These are phyloP conservation scores for Lepas anatifera DNA, from an alignment of 2,888 invertebrate species.

Conservation along the genomic window DNA sequence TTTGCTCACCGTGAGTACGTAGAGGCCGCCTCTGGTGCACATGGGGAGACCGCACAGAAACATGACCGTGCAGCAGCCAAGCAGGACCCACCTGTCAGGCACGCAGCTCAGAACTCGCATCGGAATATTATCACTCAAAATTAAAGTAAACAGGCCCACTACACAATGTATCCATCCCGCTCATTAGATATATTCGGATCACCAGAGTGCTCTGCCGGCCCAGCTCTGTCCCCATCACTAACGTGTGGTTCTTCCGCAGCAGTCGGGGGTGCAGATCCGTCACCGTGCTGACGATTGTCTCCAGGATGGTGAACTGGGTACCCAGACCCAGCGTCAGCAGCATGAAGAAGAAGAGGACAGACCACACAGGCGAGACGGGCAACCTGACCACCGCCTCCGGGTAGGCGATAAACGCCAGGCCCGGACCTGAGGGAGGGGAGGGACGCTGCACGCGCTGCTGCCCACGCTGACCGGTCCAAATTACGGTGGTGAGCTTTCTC, in stretches of 20 bases:
- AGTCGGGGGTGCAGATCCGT: slow-evolving; percentile 38
- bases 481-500: too few species aligned
- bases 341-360: slow-evolving; percentile 68
- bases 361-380: slow-evolving; percentile 68
- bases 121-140: too few species aligned
- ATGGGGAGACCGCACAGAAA: slow-evolving; percentile 59
- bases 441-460: too few species aligned
- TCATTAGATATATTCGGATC: too few species aligned
- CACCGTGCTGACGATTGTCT: slow-evolving; percentile 42
- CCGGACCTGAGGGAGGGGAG: too few species aligned
- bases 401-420: slow-evolving; percentile 72
- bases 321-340: slow-evolving; percentile 58
- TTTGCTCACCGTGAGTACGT: slow-evolving; percentile 56
- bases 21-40: slow-evolving; percentile 62
- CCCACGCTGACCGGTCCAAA: too few species aligned
- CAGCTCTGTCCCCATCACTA: too few species aligned
- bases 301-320: slow-evolving; percentile 44
- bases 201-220: too few species aligned
- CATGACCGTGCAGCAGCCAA: slow-evolving; percentile 46
- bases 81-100: slow-evolving; percentile 22
- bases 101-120: too few species aligned
- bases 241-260: slow-evolving; percentile 32
- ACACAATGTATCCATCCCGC: too few species aligned
- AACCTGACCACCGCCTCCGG: slow-evolving; percentile 65
- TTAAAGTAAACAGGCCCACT: too few species aligned